Conservation (phyloP, 2,113 vertebrate species). For the Pluvialis apricaria region DNA sequence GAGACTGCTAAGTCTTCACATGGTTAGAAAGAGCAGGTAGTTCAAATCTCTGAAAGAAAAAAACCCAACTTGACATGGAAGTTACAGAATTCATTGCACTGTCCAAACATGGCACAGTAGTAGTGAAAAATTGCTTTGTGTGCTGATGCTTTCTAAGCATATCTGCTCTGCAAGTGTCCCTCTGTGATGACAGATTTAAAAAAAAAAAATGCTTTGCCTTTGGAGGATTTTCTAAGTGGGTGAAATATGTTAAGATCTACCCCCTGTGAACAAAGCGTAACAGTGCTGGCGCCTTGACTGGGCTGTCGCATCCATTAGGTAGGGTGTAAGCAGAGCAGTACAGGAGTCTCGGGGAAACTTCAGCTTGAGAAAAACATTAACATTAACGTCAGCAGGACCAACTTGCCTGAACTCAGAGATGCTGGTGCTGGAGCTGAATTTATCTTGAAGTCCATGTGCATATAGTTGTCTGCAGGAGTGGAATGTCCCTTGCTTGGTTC, state of each 20-base stretch:
- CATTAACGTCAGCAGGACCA: not conserved
- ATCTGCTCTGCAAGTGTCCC: constrained; percentile 28
- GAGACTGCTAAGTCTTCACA: not conserved
- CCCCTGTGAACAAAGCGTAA: not conserved
- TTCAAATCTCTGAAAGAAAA: not conserved
- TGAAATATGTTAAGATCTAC: not conserved
- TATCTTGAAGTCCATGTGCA: not conserved
- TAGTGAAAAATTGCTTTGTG: not conserved
- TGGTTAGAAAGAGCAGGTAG: not conserved
- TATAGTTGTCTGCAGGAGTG: not conserved
- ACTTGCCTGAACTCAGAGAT: not conserved
- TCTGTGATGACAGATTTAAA: not conserved
- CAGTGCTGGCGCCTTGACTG: not conserved
- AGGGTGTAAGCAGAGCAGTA: not conserved
- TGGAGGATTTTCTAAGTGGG: not conserved
- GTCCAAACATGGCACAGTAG: not conserved
- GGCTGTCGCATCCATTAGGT: constrained; percentile 21
- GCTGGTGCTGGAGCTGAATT: not conserved
- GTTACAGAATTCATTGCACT: not conserved
- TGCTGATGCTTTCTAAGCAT: constrained; percentile 19
- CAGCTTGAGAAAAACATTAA: not conserved
- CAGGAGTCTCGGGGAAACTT: not conserved
- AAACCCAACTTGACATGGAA: not conserved
- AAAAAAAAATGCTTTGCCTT: not conserved
- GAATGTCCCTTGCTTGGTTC: not conserved